phyloP scores from a whole-genome alignment of 2,797 vertebrate species.

The Cossypha dichroa region DNA sequence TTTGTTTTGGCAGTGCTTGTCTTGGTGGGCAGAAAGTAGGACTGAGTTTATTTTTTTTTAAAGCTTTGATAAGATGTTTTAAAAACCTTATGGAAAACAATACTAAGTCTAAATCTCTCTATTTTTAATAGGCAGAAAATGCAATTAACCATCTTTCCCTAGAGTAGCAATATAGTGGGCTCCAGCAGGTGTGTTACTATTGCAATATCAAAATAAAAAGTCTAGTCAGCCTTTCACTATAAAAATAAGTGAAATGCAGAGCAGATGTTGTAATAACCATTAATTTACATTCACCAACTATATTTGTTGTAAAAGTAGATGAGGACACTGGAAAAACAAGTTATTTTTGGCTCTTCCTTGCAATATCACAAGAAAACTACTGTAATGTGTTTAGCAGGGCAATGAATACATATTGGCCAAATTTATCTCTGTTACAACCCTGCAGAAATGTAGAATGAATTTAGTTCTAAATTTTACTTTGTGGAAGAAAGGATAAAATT shows the following conservation, averaged over 20 bases:
- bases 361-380: conserved; percentile 10
- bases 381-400: conserved; percentile 40
- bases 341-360: conserved; percentile 39
- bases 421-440: conserved; percentile 36
- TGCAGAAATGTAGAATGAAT: conserved; percentile 35
- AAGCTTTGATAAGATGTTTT: conserved; percentile 36
- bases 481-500: conserved; percentile 15
- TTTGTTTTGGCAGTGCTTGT: not conserved
- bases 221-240: conserved; percentile 44
- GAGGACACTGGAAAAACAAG: conserved; percentile 59
- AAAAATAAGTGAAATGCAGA: conserved; percentile 56
- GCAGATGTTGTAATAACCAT: conserved; percentile 66
- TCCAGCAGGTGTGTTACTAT: conserved; percentile 51
- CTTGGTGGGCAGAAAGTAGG: not conserved
- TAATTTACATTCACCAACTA: conserved; percentile 58
- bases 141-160: conserved; percentile 45
- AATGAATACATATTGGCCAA: conserved; percentile 53
- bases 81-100: conserved; percentile 1
- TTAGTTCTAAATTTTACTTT: conserved; percentile 32
- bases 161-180: not conserved
- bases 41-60: not conserved
- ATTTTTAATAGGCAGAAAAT: conserved; percentile 32
- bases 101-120: conserved; percentile 2
- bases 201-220: conserved; percentile 47
- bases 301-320: conserved; percentile 57